Percentiles rank a stretch among this genome's conserved stretches.
Evolutionary conservation across 2,888 invertebrate species (phyloP).

Genomic region (Neocrepidodera transversa): DNA sequence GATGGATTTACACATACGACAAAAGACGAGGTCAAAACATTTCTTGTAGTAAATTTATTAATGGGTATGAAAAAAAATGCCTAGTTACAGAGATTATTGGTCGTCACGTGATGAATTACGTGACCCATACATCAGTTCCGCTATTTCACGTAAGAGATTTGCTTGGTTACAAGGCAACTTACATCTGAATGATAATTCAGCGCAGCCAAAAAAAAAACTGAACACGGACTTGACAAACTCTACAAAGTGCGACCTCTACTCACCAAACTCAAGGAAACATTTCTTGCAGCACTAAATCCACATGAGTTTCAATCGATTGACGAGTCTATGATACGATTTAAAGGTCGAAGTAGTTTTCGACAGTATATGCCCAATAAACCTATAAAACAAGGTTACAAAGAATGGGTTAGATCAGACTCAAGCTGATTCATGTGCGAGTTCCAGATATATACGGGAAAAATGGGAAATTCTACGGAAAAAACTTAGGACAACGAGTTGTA

Average conservation of each 20-base stretch:
- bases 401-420: slow-evolving; percentile 35
- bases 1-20: too few relatives aligned
- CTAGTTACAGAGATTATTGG: slow-evolving; percentile 15
- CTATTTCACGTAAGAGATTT: slow-evolving; percentile 26
- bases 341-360: slow-evolving; percentile 36
- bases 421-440: slow-evolving; percentile 36
- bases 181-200: slow-evolving; percentile 36
- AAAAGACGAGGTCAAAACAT: too few relatives aligned
- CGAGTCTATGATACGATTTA: slow-evolving; percentile 42
- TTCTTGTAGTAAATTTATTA: too few relatives aligned
- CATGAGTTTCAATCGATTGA: slow-evolving; percentile 28
- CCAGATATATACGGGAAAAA: slow-evolving; percentile 47
- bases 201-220: slow-evolving; percentile 17
- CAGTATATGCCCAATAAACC: slow-evolving; percentile 51
- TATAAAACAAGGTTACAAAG: slow-evolving; percentile 50
- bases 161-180: slow-evolving; percentile 30
- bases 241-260: slow-evolving; percentile 32
- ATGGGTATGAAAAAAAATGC: background rate
- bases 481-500: too few relatives aligned
- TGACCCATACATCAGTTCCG: slow-evolving; percentile 10
- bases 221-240: slow-evolving; percentile 32
- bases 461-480: too few relatives aligned
- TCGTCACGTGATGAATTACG: slow-evolving; percentile 1
- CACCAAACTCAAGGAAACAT: slow-evolving; percentile 10
- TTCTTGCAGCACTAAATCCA: background rate